phyloP scores from a whole-genome alignment of 2,888 invertebrate species.

The Leptogaster cylindrica region DNA sequence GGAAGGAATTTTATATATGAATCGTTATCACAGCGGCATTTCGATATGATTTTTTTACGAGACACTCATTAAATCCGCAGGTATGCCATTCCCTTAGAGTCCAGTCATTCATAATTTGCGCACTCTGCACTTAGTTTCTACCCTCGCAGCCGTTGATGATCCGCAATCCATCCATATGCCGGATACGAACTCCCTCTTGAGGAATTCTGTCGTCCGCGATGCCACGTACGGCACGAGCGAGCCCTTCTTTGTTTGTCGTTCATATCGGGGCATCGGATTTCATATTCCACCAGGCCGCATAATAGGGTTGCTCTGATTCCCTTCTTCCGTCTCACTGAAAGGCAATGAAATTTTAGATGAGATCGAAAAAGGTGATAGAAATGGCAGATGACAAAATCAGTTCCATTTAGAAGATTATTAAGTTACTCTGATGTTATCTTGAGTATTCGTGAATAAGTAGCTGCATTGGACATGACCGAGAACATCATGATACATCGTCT shows the following conservation, averaged over 20 bases:
- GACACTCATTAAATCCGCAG: constrained; percentile 17
- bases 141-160: constrained; percentile 16
- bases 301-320: constrained; percentile 22
- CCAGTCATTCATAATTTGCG: constrained; percentile 26
- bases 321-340: neutral
- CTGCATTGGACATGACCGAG: too few relatives aligned
- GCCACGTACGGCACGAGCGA: constrained; percentile 34
- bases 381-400: constrained; percentile 34
- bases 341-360: constrained; percentile 18
- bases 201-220: neutral
- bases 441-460: too few relatives aligned
- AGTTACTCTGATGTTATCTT: constrained; percentile 35
- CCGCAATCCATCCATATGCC: constrained; percentile 16
- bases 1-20: too few relatives aligned
- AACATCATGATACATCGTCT: too few relatives aligned
- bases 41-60: too few relatives aligned
- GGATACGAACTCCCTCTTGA: constrained; percentile 19
- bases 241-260: constrained; percentile 33
- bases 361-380: constrained; percentile 13
- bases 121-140: neutral
- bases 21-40: too few relatives aligned
- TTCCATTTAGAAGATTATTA: constrained; percentile 36
- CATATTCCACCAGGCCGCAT: constrained; percentile 17
- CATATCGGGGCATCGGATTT: constrained; percentile 30
- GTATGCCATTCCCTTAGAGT: neutral